Percentiles rank a stretch among this genome's conserved stretches.
phyloP scores from a whole-genome alignment of 2,888 invertebrate genomes.

The Drosophila tanythrix region DNA sequence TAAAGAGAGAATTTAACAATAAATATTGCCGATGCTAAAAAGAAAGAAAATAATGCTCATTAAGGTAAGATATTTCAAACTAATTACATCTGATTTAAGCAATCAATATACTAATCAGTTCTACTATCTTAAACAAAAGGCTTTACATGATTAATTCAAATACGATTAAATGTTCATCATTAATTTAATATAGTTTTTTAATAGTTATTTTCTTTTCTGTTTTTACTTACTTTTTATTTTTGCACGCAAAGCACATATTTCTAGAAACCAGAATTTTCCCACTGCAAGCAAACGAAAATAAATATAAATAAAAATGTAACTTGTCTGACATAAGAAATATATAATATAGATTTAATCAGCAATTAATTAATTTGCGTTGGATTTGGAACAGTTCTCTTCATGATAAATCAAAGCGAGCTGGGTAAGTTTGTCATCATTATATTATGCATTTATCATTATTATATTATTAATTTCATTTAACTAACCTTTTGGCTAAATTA shows the following conservation, averaged over 20 bases:
- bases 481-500: no score
- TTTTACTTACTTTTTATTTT: neutral
- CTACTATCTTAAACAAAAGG: constrained; percentile 3
- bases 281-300: neutral
- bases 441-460: constrained; percentile 5
- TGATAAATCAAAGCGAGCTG: constrained; percentile 76
- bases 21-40: neutral
- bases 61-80: neutral
- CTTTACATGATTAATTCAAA: constrained; percentile 1
- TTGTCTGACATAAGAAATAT: neutral
- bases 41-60: neutral
- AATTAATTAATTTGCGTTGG: constrained; percentile 38
- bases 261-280: neutral
- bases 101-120: neutral
- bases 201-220: neutral
- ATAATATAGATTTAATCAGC: neutral
- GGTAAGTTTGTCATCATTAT: constrained; percentile 63
- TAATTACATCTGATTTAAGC: neutral
- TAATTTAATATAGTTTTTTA: neutral
- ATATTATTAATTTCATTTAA: neutral
- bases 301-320: neutral
- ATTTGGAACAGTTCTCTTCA: constrained; percentile 72
- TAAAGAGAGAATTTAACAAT: neutral
- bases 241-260: neutral
- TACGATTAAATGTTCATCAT: neutral